Evolutionary conservation across 2,888 invertebrate species (phyloP).

Genomic region (Gisinianus flammeolus): DNA sequence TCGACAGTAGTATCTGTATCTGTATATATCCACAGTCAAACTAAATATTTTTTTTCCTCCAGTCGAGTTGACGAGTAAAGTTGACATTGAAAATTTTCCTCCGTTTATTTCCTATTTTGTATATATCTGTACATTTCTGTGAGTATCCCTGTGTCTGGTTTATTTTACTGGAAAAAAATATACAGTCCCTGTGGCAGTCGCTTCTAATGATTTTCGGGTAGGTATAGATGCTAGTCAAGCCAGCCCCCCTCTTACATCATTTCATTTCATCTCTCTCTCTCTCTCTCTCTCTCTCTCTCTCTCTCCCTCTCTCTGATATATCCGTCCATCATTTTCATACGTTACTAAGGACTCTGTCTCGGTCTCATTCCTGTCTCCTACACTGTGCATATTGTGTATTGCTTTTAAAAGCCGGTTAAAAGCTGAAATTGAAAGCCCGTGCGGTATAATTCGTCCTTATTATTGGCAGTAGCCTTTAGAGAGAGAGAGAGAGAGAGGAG

Average conservation of each 20-base stretch:
- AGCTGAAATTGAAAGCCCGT: neutral
- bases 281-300: neutral
- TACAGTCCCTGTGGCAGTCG: slow-evolving; percentile 26
- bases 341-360: slow-evolving; percentile 11
- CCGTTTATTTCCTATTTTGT: too few species aligned
- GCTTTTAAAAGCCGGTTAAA: neutral
- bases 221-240: neutral
- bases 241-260: slow-evolving; percentile 28
- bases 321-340: neutral
- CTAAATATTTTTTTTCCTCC: too few species aligned
- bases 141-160: too few species aligned
- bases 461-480: slow-evolving; percentile 4
- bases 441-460: slow-evolving; percentile 13
- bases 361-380: neutral
- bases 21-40: too few species aligned
- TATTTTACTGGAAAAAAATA: too few species aligned
- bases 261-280: slow-evolving; percentile 1
- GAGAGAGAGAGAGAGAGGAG: neutral
- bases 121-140: too few species aligned
- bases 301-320: neutral
- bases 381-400: too few species aligned
- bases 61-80: too few species aligned
- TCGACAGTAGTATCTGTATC: too few species aligned
- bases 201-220: slow-evolving; percentile 26
- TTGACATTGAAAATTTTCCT: too few species aligned